phyloP scores from a whole-genome alignment of 2,113 vertebrate genomes.

The Mus spicilegus region DNA sequence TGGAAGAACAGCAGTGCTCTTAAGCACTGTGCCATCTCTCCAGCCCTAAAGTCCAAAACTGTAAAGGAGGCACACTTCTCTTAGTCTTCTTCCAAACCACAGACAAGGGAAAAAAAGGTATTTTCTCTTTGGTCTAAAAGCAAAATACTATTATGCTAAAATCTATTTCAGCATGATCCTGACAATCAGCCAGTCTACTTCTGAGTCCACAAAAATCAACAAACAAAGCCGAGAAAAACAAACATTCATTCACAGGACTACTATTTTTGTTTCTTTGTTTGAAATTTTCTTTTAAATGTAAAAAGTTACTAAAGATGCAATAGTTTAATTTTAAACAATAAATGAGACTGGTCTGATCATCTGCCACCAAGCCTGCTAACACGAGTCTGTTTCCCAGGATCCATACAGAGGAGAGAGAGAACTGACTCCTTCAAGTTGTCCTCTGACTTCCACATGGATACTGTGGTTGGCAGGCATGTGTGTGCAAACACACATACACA shows the following conservation, averaged over 20 bases:
- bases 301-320: conserved; percentile 54
- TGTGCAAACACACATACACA: no score
- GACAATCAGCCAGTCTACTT: conserved; percentile 38
- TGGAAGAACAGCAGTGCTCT: background rate
- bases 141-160: conserved; percentile 1
- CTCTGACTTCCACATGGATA: background rate
- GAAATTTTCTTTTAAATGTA: background rate
- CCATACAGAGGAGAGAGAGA: background rate
- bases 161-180: background rate
- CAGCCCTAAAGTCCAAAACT: background rate
- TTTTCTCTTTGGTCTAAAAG: background rate
- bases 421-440: background rate
- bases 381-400: background rate
- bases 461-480: background rate
- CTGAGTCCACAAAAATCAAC: conserved; percentile 42
- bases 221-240: conserved; percentile 56
- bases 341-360: background rate
- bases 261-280: background rate
- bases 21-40: background rate
- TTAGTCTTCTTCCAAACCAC: conserved; percentile 39
- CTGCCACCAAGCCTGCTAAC: background rate
- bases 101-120: background rate
- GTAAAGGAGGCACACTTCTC: background rate
- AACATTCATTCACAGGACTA: background rate
- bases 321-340: conserved; percentile 35